phyloP scores from a whole-genome alignment of 2,113 vertebrate genomes.

The Guaruba guarouba region DNA sequence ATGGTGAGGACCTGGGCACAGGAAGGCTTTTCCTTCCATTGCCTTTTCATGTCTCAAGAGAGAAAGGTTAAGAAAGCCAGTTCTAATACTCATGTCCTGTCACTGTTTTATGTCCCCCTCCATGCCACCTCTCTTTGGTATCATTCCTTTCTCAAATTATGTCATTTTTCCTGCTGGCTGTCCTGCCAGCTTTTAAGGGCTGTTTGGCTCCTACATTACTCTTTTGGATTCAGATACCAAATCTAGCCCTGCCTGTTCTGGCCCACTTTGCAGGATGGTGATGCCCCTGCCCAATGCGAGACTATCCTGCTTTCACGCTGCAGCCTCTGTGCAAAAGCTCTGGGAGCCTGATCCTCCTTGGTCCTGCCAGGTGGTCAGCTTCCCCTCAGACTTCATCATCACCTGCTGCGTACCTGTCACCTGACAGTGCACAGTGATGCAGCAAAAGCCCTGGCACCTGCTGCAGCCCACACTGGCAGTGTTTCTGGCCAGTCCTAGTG shows the following conservation, averaged over 20 bases:
- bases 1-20: slow-evolving; percentile 79
- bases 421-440: background rate
- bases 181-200: background rate
- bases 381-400: background rate
- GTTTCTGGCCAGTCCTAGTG: background rate
- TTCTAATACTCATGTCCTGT: background rate
- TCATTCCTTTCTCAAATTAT: background rate
- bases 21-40: background rate
- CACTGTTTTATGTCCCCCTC: background rate
- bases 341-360: background rate
- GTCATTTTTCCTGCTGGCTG: background rate
- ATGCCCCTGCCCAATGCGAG: background rate
- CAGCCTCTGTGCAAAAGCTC: background rate
- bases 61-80: background rate
- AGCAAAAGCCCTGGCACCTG: background rate
- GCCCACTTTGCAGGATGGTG: background rate
- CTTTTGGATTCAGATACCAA: background rate
- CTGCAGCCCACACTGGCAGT: background rate
- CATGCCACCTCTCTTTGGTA: background rate
- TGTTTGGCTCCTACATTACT: background rate
- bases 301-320: background rate
- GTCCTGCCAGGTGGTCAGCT: background rate
- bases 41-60: background rate
- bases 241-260: background rate
- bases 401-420: background rate